Base-by-base conservation (phyloP, 2,113 vertebrate genomes). In the Oreochromis spilurus region DNA sequence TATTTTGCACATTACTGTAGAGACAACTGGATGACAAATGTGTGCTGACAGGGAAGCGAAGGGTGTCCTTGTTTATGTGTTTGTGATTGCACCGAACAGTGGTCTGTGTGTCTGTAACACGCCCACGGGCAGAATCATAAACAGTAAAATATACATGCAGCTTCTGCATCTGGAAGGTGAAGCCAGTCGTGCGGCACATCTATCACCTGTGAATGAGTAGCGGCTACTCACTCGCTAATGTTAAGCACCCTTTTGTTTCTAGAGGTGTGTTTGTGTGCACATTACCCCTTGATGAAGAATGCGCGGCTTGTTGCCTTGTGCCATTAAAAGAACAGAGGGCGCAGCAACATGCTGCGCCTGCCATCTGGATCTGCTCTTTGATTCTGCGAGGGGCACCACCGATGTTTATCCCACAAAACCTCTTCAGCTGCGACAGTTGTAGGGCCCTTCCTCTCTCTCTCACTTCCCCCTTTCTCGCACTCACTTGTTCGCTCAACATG, bases 331-430 rank as follows among this genome's bases (percentile, higher is more conserved):
- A 93, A 40, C 84, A 53, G 88, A 53, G 83, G 52, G 83, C 36
- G 75, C 70, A 82, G 72, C 86, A 29, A 43, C 86, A 83, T 17
- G 48, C 82, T 78, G 65, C 5, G 75, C 72, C 89, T 72, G 81
- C 84, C 95, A 92, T 95, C 94, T 95, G 94, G 87, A 65, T 81
- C 81, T 31, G 81, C 79, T 83, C 86, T 91, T 88, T 91, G 91
- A 94, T 92, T 89, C 87, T 84, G 62, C 65, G 3, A 67, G 9
- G 40, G 82, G 70, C 79, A 85, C 83, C 38, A 48, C 48, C 31
- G 62, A 78, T 89, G 91, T 95, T 95, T 89, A 91, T 90, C 90
- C 67, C 84, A 58, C 81, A 50, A 29, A 60, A 89, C 84, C 87
- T 70, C 84, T 77, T 94, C 92, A 91, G 93, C 93, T 89, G 7